Base-by-base conservation (phyloP, 2,888 invertebrate genomes). In the Nemotelus nigrinus region DNA sequence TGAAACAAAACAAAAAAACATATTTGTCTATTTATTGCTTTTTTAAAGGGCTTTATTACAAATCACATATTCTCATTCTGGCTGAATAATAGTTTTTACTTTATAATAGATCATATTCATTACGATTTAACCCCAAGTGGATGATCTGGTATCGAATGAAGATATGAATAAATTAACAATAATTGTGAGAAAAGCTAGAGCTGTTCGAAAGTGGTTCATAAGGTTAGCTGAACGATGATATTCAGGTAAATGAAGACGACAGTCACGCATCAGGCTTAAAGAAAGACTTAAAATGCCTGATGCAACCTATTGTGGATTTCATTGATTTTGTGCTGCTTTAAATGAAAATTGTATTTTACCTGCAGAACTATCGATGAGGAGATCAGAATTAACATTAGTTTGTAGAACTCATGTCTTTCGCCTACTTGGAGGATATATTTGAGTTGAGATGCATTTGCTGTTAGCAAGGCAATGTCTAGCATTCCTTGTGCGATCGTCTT, bases 401-500 rank as follows among this genome's bases (percentile, higher is more conserved):
- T 92, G 86, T 96, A 96, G 88, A 96, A 96, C 86, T 95, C 94
- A 86, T 96, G 95, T 83, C 93, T 92, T 60, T 93, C 91, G 3
- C 95, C 95, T 55, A 94, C 93, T 89, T 93, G 94, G 0, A 96
- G 89, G 48, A 96, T 92, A 83, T 96, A 96, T 85, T 96, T 96
- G 55, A 96, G 88, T 85, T 96, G 96, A 0, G 95, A 94, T 3
- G 96, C 96, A 85, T 96, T 96, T 0, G 96, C 95, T 1, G 96
- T 96, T 72, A 96, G 88, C 80, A 96, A 88, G 0, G 96, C 96
- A 78, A 96, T 94, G 85, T 96, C 96, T 82, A 96, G 89, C 92
- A 96, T 93, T 3, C 96, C 96, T 89, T 96, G 96, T 0, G 96
- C 95, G 78, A 96, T 95, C 0, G 96, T 96, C 87, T 96, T 96